phyloP scores from a whole-genome alignment of 1,140 invertebrate genomes.

The Argopecten irradians region DNA sequence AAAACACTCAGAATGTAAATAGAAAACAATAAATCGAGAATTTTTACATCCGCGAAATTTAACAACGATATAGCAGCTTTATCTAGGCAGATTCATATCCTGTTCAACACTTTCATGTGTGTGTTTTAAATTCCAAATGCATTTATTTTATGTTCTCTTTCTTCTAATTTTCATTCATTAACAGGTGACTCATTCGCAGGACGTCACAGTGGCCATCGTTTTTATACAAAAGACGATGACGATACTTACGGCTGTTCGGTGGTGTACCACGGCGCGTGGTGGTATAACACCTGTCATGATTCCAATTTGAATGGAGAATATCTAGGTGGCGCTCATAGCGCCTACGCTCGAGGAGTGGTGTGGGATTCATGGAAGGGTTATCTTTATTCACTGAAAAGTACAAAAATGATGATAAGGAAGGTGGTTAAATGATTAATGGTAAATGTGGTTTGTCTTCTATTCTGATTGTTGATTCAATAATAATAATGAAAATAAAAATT shows the following conservation, averaged over 20 bases:
- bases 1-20: too few species aligned
- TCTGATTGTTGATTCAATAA: too few species aligned
- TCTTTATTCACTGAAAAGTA: slow-evolving; percentile 25
- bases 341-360: not conserved
- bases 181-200: not conserved
- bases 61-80: too few species aligned
- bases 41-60: too few species aligned
- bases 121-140: too few species aligned
- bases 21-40: too few species aligned
- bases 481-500: too few species aligned
- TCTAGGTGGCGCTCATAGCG: not conserved
- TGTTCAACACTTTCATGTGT: too few species aligned
- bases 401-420: slow-evolving; percentile 5
- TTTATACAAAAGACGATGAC: slow-evolving; percentile 26
- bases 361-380: not conserved
- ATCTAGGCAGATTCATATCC: too few species aligned
- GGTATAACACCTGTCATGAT: slow-evolving; percentile 36
- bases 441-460: too few species aligned
- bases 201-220: not conserved
- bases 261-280: slow-evolving; percentile 26
- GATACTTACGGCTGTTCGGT: slow-evolving; percentile 2
- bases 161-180: not conserved
- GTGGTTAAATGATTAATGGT: not conserved
- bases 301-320: not conserved
- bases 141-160: too few species aligned